Percentiles rank a stretch among this genome's conserved stretches.
phyloP scores from a whole-genome alignment of 2,113 vertebrate species.

The Poeciliopsis occidentalis region DNA sequence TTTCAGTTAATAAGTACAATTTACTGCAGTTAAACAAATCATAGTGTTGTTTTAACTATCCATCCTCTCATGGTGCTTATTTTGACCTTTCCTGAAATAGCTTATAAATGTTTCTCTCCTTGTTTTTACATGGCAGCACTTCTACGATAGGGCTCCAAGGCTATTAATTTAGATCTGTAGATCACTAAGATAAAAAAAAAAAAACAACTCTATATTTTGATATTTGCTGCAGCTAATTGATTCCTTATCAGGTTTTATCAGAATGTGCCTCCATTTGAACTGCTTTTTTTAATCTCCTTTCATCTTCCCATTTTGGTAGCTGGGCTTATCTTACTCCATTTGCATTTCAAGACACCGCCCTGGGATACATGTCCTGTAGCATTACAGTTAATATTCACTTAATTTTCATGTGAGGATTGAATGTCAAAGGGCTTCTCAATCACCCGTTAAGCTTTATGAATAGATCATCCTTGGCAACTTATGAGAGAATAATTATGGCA shows the following conservation, averaged over 20 bases:
- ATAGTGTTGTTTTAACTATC: no score
- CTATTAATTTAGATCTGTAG: slow-evolving; percentile 35
- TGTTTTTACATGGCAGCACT: slow-evolving; percentile 22
- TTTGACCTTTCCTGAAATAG: background rate
- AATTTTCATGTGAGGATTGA: slow-evolving; percentile 40
- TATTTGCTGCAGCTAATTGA: slow-evolving; percentile 60
- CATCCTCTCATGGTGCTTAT: background rate
- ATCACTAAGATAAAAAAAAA: slow-evolving; percentile 39
- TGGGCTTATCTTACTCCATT: slow-evolving; percentile 36
- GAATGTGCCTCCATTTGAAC: slow-evolving; percentile 38
- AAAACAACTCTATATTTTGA: background rate
- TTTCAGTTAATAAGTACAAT: no score
- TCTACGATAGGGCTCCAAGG: slow-evolving; percentile 1
- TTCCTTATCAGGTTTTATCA: slow-evolving; percentile 64
- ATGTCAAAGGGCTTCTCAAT: slow-evolving; percentile 50
- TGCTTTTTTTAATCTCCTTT: slow-evolving; percentile 34
- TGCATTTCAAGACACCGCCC: slow-evolving; percentile 19
- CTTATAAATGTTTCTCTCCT: background rate
- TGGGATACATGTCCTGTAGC: slow-evolving; percentile 26
- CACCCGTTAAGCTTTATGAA: slow-evolving; percentile 47
- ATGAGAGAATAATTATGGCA: slow-evolving; percentile 52
- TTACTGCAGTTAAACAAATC: no score
- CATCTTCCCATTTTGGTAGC: slow-evolving; percentile 17
- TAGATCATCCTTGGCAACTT: slow-evolving; percentile 41
- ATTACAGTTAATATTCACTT: slow-evolving; percentile 59